phyloP scores from a whole-genome alignment of 1,140 invertebrate species.

The Drosophila burlai region DNA sequence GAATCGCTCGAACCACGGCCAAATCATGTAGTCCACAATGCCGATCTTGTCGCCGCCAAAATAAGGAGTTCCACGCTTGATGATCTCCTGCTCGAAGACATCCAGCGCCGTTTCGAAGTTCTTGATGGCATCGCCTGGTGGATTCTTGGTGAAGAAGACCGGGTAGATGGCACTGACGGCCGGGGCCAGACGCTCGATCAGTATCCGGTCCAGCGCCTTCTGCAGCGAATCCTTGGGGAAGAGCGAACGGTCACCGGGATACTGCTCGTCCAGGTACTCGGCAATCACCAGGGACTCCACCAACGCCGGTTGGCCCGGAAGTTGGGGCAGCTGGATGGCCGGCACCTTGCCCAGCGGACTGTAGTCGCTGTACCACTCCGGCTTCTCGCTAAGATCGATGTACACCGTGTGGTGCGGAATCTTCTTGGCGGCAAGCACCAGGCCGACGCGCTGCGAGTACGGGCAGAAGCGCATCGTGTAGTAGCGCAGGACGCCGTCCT shows the following conservation, averaged over 20 bases:
- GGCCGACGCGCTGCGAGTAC: constrained; percentile 93
- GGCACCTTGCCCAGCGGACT: constrained; percentile 92
- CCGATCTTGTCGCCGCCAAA: constrained; percentile 90
- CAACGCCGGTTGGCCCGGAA: constrained; percentile 87
- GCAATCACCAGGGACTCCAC: constrained; percentile 94
- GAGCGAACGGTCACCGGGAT: constrained; percentile 87
- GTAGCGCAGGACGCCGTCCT: constrained; percentile 90
- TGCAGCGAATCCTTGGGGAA: constrained; percentile 90
- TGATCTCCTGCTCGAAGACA: constrained; percentile 89
- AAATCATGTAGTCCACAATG: constrained; percentile 96
- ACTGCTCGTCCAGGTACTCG: constrained; percentile 94
- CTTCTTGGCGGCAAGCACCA: constrained; percentile 93
- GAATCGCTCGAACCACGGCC: constrained; percentile 94
- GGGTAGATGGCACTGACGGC: constrained; percentile 68
- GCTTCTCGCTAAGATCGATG: constrained; percentile 93
- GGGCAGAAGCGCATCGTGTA: constrained; percentile 97
- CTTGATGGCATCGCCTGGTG: constrained; percentile 61
- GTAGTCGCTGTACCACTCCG: constrained; percentile 91
- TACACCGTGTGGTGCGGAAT: constrained; percentile 94
- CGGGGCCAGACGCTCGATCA: constrained; percentile 89
- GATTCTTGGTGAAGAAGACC: constrained; percentile 60
- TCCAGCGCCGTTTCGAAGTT: constrained; percentile 86
- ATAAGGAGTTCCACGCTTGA: constrained; percentile 86
- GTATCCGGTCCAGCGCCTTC: constrained; percentile 92
- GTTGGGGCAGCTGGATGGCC: constrained; percentile 89